Conservation (phyloP, 2,888 invertebrate species). For the Oscheius myriophilus region DNA sequence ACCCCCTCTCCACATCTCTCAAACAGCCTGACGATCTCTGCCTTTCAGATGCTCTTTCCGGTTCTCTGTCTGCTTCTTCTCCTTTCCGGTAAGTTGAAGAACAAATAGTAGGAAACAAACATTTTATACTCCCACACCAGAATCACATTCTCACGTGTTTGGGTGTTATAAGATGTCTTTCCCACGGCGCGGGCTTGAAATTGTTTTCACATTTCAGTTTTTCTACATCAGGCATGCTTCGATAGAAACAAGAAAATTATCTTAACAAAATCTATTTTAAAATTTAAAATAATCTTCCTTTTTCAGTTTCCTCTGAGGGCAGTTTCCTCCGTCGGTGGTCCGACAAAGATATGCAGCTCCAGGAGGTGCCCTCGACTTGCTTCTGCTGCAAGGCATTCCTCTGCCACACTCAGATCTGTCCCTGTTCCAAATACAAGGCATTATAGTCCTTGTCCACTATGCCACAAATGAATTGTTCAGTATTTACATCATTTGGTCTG, state of each 20-base stretch:
- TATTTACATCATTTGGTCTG: too few relatives aligned
- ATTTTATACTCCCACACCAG: not conserved
- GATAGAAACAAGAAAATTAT: too few relatives aligned
- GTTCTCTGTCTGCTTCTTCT: not conserved
- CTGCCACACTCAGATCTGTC: constrained; percentile 8
- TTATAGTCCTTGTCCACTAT: not conserved
- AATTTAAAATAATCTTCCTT: too few relatives aligned
- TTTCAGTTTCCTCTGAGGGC: constrained; percentile 8
- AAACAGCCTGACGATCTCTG: not conserved
- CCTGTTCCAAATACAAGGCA: constrained; percentile 12
- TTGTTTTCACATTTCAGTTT: too few relatives aligned
- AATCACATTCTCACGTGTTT: too few relatives aligned
- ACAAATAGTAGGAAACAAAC: not conserved
- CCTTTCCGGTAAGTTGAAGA: not conserved
- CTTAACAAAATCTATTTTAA: too few relatives aligned
- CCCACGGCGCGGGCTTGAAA: too few relatives aligned
- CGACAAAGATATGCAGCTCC: not conserved
- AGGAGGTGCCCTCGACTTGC: not conserved
- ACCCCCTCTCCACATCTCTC: too few relatives aligned
- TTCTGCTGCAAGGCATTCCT: constrained; percentile 24
- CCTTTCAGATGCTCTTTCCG: not conserved
- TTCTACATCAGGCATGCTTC: too few relatives aligned
- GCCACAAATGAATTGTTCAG: too few relatives aligned
- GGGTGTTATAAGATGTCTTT: too few relatives aligned
- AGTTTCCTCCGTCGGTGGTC: not conserved